Base-by-base conservation (phyloP, 1,140 invertebrate species). In the Vanessa atalanta region DNA sequence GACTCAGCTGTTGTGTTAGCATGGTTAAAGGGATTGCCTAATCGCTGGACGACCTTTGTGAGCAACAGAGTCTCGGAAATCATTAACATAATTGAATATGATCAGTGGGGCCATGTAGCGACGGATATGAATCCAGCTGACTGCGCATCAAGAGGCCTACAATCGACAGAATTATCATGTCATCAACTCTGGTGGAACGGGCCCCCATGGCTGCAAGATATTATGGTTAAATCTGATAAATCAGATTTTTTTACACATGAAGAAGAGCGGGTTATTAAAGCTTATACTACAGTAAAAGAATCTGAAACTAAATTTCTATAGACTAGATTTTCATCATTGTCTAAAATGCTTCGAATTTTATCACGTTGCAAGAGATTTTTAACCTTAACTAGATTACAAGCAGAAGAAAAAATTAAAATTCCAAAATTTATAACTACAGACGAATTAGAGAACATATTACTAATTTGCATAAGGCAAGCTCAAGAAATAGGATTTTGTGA, bases 1-100 rank as follows among this genome's bases (percentile, higher is more conserved):
- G 89, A 93, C 68, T 91, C 90, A 1, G 89, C 83, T 2, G 86
- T 93, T 1, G 87, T 88, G 3, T 67, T 93, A 20, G 74, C 75
- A 15, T 93, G 90, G 90, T 71, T 93, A 20, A 67, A 26, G 8
- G 70, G 70, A 26, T 20, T n/a, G 2, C 8, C 60, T 7, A 72
- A 20, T 16, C 50, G 68, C 20, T 76, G 69, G 70, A 65, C 16
- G 43, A 55, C 70, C 2, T 76, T 71, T 65, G 69, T 72, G 14
- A 61, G 16, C 80, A 15, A 71, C 76, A 14, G 74, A 77, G 13
- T 87, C 8, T 65, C 43, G 31, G 79, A 76, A n/a, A 74, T 74
- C 26, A 31, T 68, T 31, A 72, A 61, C 23, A 67, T 68, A 20
- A 31, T 77, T 37, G 68, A 68, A 12, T 68, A 67, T 15, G 51